Evolutionary conservation across 2,113 vertebrate genomes (phyloP), one percentile per base, ranked within the genome.

Genomic region (Corynorhinus townsendii): DNA sequence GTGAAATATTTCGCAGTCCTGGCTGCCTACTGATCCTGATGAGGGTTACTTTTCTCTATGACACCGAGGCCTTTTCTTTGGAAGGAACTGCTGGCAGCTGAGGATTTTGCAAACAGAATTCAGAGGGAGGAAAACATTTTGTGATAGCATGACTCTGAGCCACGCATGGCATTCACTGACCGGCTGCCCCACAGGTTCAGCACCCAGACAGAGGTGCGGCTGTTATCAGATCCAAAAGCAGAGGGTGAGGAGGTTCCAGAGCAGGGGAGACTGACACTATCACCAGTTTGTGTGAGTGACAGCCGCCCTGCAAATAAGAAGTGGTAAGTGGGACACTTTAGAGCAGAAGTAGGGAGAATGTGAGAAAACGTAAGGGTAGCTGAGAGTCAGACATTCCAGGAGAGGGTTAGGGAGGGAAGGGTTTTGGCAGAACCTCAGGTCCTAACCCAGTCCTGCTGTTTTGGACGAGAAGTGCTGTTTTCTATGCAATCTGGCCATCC

Each of bases 321-420:
- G 52, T 14, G 52, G 8, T 24, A 7, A 33, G 6, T n/a, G 3
- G 52, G 35, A 28, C 0, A 1, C 8, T 59, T 14, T n/a, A 28
- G 68, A 59, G 24, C 19, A 7, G 26, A n/a, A 68, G n/a, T 8
- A 26, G 52, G 7, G 26, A 68, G 73, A 59, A 45, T 54, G 17
- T n/a, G 33, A 91, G 43, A 64, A n/a, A 80, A 22, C 16, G 1
- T 2, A 3, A 76, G 80, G 47, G 26, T 10, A 43, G 26, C 54
- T 24, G 64, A 93, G 59, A 30, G 16, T 75, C 9, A 88, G 28
- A 62, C 91, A 73, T 91, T 96, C 91, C 84, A 88, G 81, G n/a
- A 89, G 26, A 45, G 71, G 87, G 93, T 16, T 92, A 72, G 56
- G 54, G 76, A 86, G 59, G 84, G 94, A 83, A 33, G 52, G 30